Conservation (phyloP, 1,140 invertebrate species). For the Heliconius nattereri region DNA sequence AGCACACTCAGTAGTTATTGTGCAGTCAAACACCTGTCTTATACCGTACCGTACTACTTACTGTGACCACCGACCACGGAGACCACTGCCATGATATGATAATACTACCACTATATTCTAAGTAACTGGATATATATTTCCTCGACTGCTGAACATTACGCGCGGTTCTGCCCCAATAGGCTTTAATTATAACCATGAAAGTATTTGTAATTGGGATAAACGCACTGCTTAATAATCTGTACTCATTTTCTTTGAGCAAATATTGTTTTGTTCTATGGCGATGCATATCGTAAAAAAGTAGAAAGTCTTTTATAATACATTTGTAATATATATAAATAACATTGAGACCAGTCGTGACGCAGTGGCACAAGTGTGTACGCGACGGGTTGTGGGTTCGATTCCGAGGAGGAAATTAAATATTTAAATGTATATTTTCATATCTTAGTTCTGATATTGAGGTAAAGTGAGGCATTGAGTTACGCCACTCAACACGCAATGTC, state of each 20-base stretch:
- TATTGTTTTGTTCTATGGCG: neutral
- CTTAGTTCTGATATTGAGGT: too few relatives aligned
- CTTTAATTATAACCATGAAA: slow-evolving; percentile 36
- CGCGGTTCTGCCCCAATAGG: slow-evolving; percentile 28
- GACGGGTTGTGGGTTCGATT: too few relatives aligned
- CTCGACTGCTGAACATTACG: neutral
- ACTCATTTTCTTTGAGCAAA: slow-evolving; percentile 16
- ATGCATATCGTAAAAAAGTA: neutral
- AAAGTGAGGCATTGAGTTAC: too few relatives aligned
- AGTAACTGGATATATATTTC: slow-evolving; percentile 5
- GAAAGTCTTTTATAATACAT: neutral
- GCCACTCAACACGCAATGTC: too few relatives aligned
- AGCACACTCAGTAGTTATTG: slow-evolving; percentile 25
- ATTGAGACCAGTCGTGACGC: too few relatives aligned
- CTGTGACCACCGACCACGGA: neutral
- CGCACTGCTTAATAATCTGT: slow-evolving; percentile 25
- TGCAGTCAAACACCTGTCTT: slow-evolving; percentile 36
- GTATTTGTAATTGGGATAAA: slow-evolving; percentile 34
- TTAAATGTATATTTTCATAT: too few relatives aligned
- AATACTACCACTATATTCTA: slow-evolving; percentile 20
- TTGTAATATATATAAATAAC: neutral
- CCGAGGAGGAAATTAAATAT: too few relatives aligned
- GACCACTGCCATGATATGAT: slow-evolving; percentile 12
- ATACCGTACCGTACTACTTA: slow-evolving; percentile 33
- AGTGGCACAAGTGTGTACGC: too few relatives aligned